Percentiles rank a stretch among this genome's conserved stretches.
Evolutionary conservation across 2,113 vertebrate genomes (phyloP).

Genomic region (Capricornis sumatraensis): DNA sequence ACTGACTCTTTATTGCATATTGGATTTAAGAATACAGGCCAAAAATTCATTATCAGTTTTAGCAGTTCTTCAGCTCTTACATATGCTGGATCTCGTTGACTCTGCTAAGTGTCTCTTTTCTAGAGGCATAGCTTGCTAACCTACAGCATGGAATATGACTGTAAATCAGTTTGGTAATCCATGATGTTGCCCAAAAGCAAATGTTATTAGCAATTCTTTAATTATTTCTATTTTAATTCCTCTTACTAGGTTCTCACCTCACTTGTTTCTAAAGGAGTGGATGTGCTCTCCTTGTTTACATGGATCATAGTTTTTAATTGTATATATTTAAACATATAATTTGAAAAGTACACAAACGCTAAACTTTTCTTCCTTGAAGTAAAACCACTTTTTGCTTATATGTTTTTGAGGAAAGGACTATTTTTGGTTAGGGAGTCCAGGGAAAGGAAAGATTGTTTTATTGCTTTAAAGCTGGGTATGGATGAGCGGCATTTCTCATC

Average conservation of each 20-base stretch:
- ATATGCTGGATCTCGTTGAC: not conserved
- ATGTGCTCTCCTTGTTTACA: not conserved
- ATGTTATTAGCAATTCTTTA: not conserved
- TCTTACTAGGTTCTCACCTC: not conserved
- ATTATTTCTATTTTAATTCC: not conserved
- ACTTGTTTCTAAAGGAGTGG: not conserved
- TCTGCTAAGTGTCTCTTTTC: not conserved
- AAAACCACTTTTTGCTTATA: not conserved
- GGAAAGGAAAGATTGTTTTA: not conserved
- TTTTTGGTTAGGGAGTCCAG: not conserved
- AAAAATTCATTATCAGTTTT: not conserved
- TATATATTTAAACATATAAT: not conserved
- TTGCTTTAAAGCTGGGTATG: not conserved
- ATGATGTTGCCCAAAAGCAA: not conserved
- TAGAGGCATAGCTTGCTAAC: not conserved
- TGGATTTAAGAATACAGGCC: not conserved
- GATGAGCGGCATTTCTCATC: not conserved
- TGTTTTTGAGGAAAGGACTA: slow-evolving; percentile 20
- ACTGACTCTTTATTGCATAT: not conserved
- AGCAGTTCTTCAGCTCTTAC: not conserved
- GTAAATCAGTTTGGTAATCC: not conserved
- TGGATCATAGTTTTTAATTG: not conserved
- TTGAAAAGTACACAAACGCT: not conserved
- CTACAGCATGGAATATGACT: not conserved
- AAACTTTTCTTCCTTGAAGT: not conserved